Percentiles rank a stretch among this genome's conserved stretches.
These are phyloP conservation scores for Lampropteryx suffumata DNA, from an alignment of 2,888 invertebrate genomes.

Conservation along the genomic window DNA sequence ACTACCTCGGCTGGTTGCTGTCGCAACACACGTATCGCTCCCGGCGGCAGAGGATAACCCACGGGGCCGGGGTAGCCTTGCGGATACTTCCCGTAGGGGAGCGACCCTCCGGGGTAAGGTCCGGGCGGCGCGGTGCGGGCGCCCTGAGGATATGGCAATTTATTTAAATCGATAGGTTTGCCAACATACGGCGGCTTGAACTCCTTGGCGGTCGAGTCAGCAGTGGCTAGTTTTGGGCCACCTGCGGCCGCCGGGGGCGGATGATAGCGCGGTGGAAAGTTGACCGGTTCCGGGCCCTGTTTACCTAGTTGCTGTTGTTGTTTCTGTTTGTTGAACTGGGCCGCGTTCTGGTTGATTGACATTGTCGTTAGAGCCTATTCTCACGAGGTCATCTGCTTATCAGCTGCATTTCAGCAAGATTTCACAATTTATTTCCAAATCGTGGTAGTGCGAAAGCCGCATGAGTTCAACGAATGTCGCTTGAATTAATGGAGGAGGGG, in stretches of 20 bases:
- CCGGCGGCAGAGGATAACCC: slow-evolving; percentile 69
- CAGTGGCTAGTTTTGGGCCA: slow-evolving; percentile 85
- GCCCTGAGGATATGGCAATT: slow-evolving; percentile 63
- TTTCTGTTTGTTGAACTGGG: slow-evolving; percentile 77
- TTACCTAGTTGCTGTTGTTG: slow-evolving; percentile 76
- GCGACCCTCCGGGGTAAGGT: slow-evolving; percentile 62
- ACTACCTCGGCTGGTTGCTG: slow-evolving; percentile 56
- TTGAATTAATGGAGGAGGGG: slow-evolving; percentile 77
- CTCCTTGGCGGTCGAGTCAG: slow-evolving; percentile 76
- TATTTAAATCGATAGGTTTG: slow-evolving; percentile 65
- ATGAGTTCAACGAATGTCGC: slow-evolving; percentile 79
- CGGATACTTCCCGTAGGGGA: slow-evolving; percentile 64
- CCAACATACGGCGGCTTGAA: slow-evolving; percentile 68
- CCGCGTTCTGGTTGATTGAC: slow-evolving; percentile 78
- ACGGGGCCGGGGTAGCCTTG: slow-evolving; percentile 66
- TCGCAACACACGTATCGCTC: slow-evolving; percentile 62
- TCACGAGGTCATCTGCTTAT: slow-evolving; percentile 57
- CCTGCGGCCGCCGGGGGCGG: slow-evolving; percentile 87
- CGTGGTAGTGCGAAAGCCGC: slow-evolving; percentile 60
- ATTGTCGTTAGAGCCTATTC: slow-evolving; percentile 63
- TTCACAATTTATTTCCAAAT: slow-evolving; percentile 58
- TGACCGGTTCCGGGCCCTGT: slow-evolving; percentile 80
- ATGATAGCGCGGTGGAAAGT: slow-evolving; percentile 90
- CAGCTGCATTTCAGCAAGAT: slow-evolving; percentile 51
- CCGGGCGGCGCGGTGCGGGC: slow-evolving; percentile 51